Evolutionary conservation across 2,113 vertebrate genomes (phyloP).

Genomic region (Crypturellus undulatus): DNA sequence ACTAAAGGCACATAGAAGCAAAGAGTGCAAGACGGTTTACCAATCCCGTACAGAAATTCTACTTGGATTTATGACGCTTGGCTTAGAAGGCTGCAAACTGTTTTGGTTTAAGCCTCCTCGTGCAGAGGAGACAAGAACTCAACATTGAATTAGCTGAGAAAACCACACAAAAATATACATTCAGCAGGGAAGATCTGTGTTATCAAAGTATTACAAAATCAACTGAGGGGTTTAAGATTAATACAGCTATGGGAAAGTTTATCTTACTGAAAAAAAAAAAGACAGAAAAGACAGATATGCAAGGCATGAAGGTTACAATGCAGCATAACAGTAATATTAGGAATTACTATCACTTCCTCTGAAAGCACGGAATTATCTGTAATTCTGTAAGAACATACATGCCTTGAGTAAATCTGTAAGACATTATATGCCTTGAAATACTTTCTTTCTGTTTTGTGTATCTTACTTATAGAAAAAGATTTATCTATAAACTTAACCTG

Average conservation of each 20-base stretch:
- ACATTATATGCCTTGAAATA: not conserved
- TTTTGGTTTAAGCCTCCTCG: not conserved
- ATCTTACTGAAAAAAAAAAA: not conserved
- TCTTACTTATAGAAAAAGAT: not conserved
- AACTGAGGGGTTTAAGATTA: not conserved
- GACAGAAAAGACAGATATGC: not conserved
- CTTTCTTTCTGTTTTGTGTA: not conserved
- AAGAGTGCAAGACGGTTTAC: not conserved
- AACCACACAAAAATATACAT: not conserved
- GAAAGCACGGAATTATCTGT: not conserved
- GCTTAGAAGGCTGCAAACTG: not conserved
- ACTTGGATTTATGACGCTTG: not conserved
- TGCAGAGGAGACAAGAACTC: not conserved
- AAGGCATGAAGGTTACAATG: not conserved
- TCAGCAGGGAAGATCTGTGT: not conserved
- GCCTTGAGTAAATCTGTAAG: not conserved
- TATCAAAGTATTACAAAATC: not conserved
- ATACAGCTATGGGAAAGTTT: not conserved
- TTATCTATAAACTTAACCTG: not conserved
- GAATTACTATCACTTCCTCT: not conserved
- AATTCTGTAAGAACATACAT: not conserved
- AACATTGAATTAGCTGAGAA: not conserved
- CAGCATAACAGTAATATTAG: not conserved
- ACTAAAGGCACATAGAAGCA: slow-evolving; percentile 48
- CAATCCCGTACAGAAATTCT: not conserved